phyloP scores from a whole-genome alignment of 2,888 invertebrate genomes.

The Pterostichus niger region DNA sequence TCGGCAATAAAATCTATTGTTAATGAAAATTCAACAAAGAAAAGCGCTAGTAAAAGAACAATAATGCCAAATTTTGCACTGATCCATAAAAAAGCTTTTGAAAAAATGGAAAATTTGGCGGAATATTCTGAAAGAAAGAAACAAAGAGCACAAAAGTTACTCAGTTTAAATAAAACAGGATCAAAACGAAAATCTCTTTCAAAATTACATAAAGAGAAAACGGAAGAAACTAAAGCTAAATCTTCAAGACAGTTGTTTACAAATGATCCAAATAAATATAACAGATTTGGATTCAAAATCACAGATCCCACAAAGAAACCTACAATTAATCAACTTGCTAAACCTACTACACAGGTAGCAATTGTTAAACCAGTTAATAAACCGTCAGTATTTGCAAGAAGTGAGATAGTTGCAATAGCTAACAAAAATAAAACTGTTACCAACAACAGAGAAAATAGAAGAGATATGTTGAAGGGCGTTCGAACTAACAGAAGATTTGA shows the following conservation, averaged over 20 bases:
- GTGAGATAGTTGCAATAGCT: conserved; percentile 69
- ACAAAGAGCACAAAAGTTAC: conserved; percentile 76
- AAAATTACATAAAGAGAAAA: conserved; percentile 13
- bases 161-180: conserved; percentile 72
- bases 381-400: conserved; percentile 52
- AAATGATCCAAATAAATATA: conserved; percentile 23
- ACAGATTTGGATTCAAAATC: conserved; percentile 70
- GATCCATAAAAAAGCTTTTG: conserved; percentile 83
- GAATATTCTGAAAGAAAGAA: conserved; percentile 80
- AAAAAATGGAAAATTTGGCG: conserved; percentile 84
- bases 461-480: conserved; percentile 82
- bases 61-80: conserved; percentile 85
- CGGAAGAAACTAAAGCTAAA: conserved; percentile 40
- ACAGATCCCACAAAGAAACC: conserved; percentile 25
- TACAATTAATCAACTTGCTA: background rate
- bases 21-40: conserved; percentile 27
- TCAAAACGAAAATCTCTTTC: background rate
- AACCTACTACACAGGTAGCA: background rate
- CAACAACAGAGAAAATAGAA: conserved; percentile 69
- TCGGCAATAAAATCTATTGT: background rate
- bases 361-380: conserved; percentile 28
- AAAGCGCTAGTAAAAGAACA: conserved; percentile 70
- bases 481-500: conserved; percentile 86
- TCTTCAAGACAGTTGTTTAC: conserved; percentile 49
- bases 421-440: conserved; percentile 70